Base-by-base conservation (phyloP, 2,113 vertebrate genomes). In the Gavialis gangeticus region DNA sequence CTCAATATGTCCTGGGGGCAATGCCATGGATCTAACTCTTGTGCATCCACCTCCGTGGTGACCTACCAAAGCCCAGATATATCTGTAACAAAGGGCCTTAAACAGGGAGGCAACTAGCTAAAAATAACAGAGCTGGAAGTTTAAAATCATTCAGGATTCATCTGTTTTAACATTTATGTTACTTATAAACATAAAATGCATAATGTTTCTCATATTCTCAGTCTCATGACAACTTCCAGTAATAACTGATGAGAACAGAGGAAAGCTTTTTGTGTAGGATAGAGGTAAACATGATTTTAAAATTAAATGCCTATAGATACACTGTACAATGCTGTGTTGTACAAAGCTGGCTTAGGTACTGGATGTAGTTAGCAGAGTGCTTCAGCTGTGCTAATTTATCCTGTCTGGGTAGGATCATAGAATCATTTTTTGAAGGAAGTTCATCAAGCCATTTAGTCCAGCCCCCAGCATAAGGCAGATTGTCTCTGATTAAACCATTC, bases 171-270 rank as follows among this genome's bases (percentile, higher is more conserved):
- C 46, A 46, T 46, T 46, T 46, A 46, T 46, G 46, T 46, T 76
- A 89, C 28, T 28, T 76, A 10, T 46, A 27, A 69, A 75, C 59
- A 60, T 24, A 88, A 91, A 55, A 46, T 17, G 18, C 4, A 4
- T 22, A 75, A 56, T 27, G 19, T 7, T 55, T 71, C 8, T 66
- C 15, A 27, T 12, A 56, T 1, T 34, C 12, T 46, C 59, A 78
- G 4, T n/a, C 12, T 57, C 0, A 0, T 78, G 4, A 13, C 0
- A 3, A 57, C 85, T 92, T 21, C 0, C 4, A 85, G 2, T 2
- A 78, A 1, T 46, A 73, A 18, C 10, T 22, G 59, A 12, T 25
- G 63, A 5, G 19, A 46, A 14, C 12, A 0, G 10, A 82, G 55
- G 54, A 85, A 89, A 78, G 22, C 25, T 58, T 75, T 46, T 46